Base-by-base conservation (phyloP, 1,140 invertebrate genomes). In the Lithobius niger region DNA sequence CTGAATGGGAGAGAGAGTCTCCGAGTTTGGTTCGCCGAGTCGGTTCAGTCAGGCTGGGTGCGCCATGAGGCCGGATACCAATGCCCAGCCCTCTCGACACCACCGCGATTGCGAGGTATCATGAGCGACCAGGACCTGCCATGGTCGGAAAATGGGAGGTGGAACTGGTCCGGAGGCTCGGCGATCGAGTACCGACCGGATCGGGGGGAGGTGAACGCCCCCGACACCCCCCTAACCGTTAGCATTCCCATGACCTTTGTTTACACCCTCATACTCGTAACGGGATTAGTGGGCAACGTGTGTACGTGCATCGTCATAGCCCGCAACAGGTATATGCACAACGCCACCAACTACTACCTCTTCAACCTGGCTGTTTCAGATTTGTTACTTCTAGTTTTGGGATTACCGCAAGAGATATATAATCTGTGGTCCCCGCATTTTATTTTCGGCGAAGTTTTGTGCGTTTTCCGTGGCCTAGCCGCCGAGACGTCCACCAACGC, bases 311-410 rank as follows among this genome's bases (percentile, higher is more conserved):
- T 78, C 27, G 78, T 80, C 18, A 79, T 79, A 43, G 60, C 66
- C 2, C 63, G 68, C 27, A 78, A 76, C 36, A 43, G 13, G 40
- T 57, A 59, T 52, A 72, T 75, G 73, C 71, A 73, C 56, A 75
- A 72, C 4, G 66, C 69, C 4, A 78, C 77, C 19, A 96, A 96
- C 67, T 94, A 88, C 64, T 96, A 96, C 66, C 74, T 96, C 43
- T 95, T 93, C 68, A 88, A 83, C 66, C 74, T 98, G 63, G 91
- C 94, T 3, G 74, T 97, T 42, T 93, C 91, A 0, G 95, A 98
- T 69, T 75, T 98, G 22, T 70, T 97, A 6, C 72, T 97, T 2
- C 76, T 98, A 3, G 47, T 76, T 1, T 59, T 77, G 6, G 76
- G 76, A n/a, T n/a, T n/a, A n/a, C 87, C 86, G 0, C 83, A 85